These are phyloP conservation scores for Dendrolimus pini DNA, from an alignment of 2,888 invertebrate species.

Conservation along the genomic window DNA sequence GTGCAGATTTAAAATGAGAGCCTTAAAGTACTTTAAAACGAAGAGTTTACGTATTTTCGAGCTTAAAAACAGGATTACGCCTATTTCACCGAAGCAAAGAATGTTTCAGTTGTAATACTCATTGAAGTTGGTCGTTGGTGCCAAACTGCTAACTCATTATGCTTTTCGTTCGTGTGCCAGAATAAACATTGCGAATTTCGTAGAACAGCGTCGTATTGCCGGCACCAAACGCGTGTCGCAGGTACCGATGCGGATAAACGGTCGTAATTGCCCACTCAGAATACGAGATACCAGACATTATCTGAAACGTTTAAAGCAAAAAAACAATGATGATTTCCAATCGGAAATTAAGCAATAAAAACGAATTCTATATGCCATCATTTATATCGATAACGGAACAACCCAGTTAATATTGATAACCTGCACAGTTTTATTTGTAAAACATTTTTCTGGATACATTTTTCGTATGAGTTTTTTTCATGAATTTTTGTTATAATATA, in stretches of 20 bases:
- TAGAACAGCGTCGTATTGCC: slow-evolving; percentile 12
- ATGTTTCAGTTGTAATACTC: slow-evolving; percentile 3
- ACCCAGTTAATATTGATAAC: too few relatives aligned
- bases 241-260: slow-evolving; percentile 29
- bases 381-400: slow-evolving; percentile 3
- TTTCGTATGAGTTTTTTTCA: too few relatives aligned
- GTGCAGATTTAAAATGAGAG: too few relatives aligned
- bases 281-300: slow-evolving; percentile 37
- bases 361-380: slow-evolving; percentile 15
- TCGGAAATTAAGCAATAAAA: slow-evolving; percentile 29
- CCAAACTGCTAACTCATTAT: slow-evolving; percentile 4
- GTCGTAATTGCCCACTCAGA: slow-evolving; percentile 27
- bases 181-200: slow-evolving; percentile 14
- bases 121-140: slow-evolving; percentile 5
- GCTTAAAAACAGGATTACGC: too few relatives aligned
- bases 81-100: neutral
- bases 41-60: too few relatives aligned
- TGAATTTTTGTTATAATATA: too few relatives aligned
- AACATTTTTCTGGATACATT: too few relatives aligned
- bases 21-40: too few relatives aligned
- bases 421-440: too few relatives aligned
- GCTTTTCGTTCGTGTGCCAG: slow-evolving; percentile 13
- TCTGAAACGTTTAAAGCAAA: slow-evolving; percentile 21
- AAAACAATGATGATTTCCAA: slow-evolving; percentile 23
- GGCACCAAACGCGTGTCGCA: slow-evolving; percentile 6